Conservation (phyloP, 2,113 vertebrate genomes). For the Engraulis encrasicolus region DNA sequence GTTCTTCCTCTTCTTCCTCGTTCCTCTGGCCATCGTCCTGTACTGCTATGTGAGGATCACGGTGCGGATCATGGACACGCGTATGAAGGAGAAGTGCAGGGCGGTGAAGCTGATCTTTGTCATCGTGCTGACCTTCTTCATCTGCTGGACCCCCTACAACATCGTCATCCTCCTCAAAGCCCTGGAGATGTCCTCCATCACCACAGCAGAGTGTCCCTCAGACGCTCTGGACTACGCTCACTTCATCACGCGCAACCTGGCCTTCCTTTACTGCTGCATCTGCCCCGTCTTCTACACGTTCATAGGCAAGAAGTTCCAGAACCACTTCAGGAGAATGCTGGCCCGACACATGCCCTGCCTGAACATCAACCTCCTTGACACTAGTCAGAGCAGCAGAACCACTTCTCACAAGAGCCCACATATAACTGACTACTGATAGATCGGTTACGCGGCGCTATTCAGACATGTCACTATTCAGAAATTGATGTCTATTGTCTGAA, state of each 20-base stretch:
- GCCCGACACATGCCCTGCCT: slow-evolving; percentile 43
- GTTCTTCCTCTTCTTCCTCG: slow-evolving; percentile 75
- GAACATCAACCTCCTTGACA: no score
- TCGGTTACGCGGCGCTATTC: no score
- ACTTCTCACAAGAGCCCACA: slow-evolving; percentile 65
- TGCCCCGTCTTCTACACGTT: slow-evolving; percentile 79
- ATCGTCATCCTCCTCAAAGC: slow-evolving; percentile 69
- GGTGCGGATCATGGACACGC: slow-evolving; percentile 68
- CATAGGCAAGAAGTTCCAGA: slow-evolving; percentile 78
- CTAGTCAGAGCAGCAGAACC: slow-evolving; percentile 63
- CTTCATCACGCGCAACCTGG: slow-evolving; percentile 70
- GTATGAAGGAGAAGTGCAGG: slow-evolving; percentile 70
- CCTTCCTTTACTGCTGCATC: slow-evolving; percentile 77
- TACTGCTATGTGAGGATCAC: slow-evolving; percentile 75
- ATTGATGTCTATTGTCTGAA: no score
- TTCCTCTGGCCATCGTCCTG: slow-evolving; percentile 70
- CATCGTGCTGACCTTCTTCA: slow-evolving; percentile 73
- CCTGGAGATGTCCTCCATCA: slow-evolving; percentile 29
- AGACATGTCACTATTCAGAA: no score
- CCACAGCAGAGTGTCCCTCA: fast-evolving
- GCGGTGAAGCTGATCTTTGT: slow-evolving; percentile 76
- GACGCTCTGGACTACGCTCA: slow-evolving; percentile 64
- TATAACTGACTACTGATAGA: no score
- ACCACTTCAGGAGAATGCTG: slow-evolving; percentile 67
- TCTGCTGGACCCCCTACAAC: slow-evolving; percentile 79